Evolutionary conservation across 2,888 invertebrate species (phyloP).

Genomic region (Eristalis pertinax): DNA sequence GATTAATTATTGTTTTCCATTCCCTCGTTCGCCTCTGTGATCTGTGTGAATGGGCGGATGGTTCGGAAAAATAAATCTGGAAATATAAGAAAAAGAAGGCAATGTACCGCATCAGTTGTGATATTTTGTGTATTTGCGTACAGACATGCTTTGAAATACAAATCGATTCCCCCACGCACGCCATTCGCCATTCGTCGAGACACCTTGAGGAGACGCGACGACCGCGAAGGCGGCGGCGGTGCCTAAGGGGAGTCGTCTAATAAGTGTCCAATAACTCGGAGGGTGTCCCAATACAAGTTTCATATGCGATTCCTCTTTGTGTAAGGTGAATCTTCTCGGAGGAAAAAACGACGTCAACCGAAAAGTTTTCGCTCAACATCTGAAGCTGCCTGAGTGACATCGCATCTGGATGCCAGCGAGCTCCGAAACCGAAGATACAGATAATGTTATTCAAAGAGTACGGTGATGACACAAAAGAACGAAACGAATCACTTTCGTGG

Average conservation of each 20-base stretch:
- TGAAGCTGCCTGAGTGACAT: constrained; percentile 59
- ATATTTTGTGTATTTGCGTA: constrained; percentile 18
- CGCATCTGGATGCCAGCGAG: constrained; percentile 53
- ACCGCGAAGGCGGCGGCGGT: not conserved
- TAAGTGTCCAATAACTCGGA: constrained; percentile 52
- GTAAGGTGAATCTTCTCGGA: constrained; percentile 45
- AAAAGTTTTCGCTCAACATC: constrained; percentile 43
- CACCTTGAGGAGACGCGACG: not conserved
- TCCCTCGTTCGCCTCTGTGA: constrained; percentile 12
- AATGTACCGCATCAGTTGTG: constrained; percentile 20
- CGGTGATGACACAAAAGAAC: constrained; percentile 59
- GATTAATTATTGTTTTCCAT: constrained; percentile 63
- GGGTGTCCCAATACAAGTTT: constrained; percentile 22
- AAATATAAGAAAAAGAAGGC: constrained; percentile 34
- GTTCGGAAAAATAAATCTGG: constrained; percentile 61
- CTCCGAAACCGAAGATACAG: constrained; percentile 47
- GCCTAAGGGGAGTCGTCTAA: constrained; percentile 21
- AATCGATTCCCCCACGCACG: constrained; percentile 29
- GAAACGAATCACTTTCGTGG: constrained; percentile 50
- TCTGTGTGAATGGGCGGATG: constrained; percentile 26
- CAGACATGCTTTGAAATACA: constrained; percentile 24
- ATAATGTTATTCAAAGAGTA: constrained; percentile 59
- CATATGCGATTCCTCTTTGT: constrained; percentile 41
- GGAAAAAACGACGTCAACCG: constrained; percentile 14
- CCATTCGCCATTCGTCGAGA: not conserved